Conservation (phyloP, 2,888 invertebrate species). For the Chalcosyrphus nemorum region DNA sequence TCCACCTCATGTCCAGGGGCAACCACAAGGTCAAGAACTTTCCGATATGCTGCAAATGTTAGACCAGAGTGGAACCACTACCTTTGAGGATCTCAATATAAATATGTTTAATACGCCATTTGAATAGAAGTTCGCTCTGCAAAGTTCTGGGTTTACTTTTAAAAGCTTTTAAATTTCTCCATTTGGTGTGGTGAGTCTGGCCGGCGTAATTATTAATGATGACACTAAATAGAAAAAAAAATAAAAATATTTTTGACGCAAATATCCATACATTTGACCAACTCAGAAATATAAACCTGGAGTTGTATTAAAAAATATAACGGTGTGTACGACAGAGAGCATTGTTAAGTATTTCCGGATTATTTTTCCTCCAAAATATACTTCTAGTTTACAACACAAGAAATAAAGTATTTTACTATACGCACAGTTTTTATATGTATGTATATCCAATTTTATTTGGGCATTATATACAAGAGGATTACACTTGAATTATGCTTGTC, state of each 20-base stretch:
- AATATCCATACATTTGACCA: conserved; percentile 27
- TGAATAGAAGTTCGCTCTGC: conserved; percentile 82
- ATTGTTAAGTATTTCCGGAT: background rate
- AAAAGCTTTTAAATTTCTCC: conserved; percentile 23
- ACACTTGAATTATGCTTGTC: background rate
- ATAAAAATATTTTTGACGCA: conserved; percentile 8
- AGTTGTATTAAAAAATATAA: conserved; percentile 15
- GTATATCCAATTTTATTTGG: conserved; percentile 8
- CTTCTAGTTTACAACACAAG: conserved; percentile 28
- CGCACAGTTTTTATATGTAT: conserved; percentile 52
- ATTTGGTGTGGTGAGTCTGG: conserved; percentile 6
- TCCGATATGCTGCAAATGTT: conserved; percentile 97
- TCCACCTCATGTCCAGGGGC: conserved; percentile 82
- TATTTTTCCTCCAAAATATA: background rate
- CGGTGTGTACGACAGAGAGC: conserved; percentile 4
- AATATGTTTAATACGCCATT: conserved; percentile 94
- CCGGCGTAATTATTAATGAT: conserved; percentile 10
- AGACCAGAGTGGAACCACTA: conserved; percentile 90
- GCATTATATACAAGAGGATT: background rate
- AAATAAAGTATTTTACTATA: conserved; percentile 3
- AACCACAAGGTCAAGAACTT: conserved; percentile 89
- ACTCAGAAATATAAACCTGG: conserved; percentile 4
- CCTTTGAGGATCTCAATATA: conserved; percentile 94
- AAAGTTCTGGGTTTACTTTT: conserved; percentile 3
- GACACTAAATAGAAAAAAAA: conserved; percentile 8